Evolutionary conservation across 1,140 invertebrate species (phyloP).

Genomic region (Teleopsis dalmanni): DNA sequence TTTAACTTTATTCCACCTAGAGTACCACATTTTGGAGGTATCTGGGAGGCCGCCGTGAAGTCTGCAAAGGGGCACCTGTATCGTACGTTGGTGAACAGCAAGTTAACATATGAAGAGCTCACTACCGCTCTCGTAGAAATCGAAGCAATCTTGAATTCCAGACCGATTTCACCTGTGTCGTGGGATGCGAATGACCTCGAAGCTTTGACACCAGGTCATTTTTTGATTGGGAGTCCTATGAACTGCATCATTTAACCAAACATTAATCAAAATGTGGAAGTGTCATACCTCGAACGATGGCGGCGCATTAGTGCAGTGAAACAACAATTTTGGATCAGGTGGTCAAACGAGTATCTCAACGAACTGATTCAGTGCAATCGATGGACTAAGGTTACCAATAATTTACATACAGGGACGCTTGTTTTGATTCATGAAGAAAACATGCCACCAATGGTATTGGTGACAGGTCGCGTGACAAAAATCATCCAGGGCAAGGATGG

Average conservation of each 20-base stretch:
- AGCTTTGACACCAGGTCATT: constrained; percentile 22
- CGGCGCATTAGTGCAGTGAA: neutral
- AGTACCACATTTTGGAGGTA: constrained; percentile 15
- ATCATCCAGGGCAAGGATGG: no score
- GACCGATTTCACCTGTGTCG: constrained; percentile 17
- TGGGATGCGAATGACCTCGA: constrained; percentile 18
- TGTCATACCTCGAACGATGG: neutral
- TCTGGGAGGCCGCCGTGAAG: constrained; percentile 18
- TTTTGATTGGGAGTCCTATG: constrained; percentile 21
- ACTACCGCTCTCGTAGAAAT: constrained; percentile 19
- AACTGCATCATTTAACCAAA: neutral
- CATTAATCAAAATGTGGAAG: neutral
- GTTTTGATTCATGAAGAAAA: no score
- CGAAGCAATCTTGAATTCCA: constrained; percentile 25
- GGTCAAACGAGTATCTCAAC: constrained; percentile 6
- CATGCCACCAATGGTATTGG: no score
- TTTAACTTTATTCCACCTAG: constrained; percentile 17
- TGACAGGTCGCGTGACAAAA: no score
- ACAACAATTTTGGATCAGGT: constrained; percentile 2
- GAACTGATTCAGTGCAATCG: no score
- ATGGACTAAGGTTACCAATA: no score
- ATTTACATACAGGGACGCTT: no score
- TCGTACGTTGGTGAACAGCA: no score
- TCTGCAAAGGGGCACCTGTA: constrained; percentile 19
- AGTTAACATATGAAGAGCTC: constrained; percentile 29